Evolutionary conservation across 2,888 invertebrate species (phyloP), one percentile per base, ranked within the genome.

Genomic region (Drosophila leonis): DNA sequence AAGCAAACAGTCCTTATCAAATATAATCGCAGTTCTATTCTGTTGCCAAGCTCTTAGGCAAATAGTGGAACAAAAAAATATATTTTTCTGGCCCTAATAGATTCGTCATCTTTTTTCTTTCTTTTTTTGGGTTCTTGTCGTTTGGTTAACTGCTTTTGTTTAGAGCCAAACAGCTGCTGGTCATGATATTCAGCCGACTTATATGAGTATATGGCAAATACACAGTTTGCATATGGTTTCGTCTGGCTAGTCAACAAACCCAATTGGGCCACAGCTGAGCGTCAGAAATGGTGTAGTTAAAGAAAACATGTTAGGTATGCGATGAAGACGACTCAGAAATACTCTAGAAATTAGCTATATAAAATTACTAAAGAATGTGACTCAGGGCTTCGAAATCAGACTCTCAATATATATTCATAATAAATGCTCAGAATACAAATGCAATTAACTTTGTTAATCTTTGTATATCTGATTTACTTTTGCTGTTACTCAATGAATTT

Each of bases 121-220:
- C 20, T 2, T 63, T 59, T 46, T 71, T 68, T 55, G 39, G 18
- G 20, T 24, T 10, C n/a, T 41, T 35, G 29, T 68, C 49, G 13
- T 0, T 63, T 73, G 72, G 82, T 78, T 56, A 70, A 71, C 63
- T 57, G 72, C 82, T 68, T 80, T 82, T 87, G 82, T 80, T 78
- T 77, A 65, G 54, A 61, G 66, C 68, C 66, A 73, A 88, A 88
- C 85, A 88, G 88, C 88, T 82, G 88, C 66, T 78, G 62, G 79
- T 65, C 85, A 84, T 82, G 72, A 83, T 55, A 80, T 65, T 48
- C 62, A 57, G 37, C 39, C 55, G 39, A 52, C 54, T 59, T 39
- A 41, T 42, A 46, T 27, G 60, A 41, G 48, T 52, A 15, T 44
- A 27, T 31, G 42, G 29, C 8, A 41, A 31, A 64, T 20, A 52